Conservation (phyloP, 2,888 invertebrate species). For the Dorcus hopei region DNA sequence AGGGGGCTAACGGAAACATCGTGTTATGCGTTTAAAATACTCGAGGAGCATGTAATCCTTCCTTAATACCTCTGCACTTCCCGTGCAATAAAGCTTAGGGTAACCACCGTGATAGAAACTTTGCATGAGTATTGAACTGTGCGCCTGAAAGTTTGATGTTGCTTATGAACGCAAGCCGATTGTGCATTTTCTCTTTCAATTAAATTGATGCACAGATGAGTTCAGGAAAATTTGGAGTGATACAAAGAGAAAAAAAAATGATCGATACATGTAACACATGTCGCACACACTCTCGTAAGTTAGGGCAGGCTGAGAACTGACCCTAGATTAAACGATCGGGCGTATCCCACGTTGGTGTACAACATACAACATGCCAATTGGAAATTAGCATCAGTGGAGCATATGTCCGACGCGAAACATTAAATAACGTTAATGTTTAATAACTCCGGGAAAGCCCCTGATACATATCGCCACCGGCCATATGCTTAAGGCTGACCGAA, state of each 20-base stretch:
- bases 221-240: no score
- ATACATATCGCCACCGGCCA: background rate
- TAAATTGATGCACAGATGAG: no score
- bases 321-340: no score
- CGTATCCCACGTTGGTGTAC: no score
- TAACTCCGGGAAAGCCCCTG: background rate
- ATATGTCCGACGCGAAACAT: background rate
- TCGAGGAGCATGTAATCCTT: conserved; percentile 29
- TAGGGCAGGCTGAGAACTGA: no score
- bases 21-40: conserved; percentile 22
- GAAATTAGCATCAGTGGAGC: background rate
- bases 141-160: conserved; percentile 20
- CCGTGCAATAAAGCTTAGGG: conserved; percentile 40
- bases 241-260: no score
- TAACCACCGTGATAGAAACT: conserved; percentile 17
- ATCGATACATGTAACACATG: no score
- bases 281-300: no score
- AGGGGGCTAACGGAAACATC: conserved; percentile 21
- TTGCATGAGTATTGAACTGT: conserved; percentile 20
- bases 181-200: no score
- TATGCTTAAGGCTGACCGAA: background rate
- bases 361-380: background rate
- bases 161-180: conserved; percentile 3
- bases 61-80: conserved; percentile 39
- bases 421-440: background rate